These are phyloP conservation scores for Strigops habroptila DNA, from an alignment of 2,113 vertebrate species.

Conservation along the genomic window DNA sequence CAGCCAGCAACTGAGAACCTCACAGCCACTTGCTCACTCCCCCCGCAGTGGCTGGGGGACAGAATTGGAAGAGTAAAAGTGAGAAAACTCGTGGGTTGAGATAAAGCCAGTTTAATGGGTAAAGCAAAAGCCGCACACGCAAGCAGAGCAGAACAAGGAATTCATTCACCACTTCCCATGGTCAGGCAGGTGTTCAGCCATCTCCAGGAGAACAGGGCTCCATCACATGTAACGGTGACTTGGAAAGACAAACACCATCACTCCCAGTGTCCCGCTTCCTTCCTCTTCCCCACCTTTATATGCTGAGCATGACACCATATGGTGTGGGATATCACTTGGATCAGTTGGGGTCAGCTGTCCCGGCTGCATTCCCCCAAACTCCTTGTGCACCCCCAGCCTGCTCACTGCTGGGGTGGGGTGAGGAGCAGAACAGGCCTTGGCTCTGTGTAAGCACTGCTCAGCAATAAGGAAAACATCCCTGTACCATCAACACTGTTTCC, in stretches of 20 bases:
- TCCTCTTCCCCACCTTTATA: neutral
- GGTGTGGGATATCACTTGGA: neutral
- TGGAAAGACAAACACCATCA: neutral
- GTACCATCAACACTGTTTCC: neutral
- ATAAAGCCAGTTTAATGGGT: neutral
- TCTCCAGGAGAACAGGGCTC: neutral
- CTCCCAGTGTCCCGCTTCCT: rapidly evolving
- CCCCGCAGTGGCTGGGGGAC: neutral
- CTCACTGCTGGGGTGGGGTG: neutral
- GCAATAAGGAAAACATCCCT: neutral
- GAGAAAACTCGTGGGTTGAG: neutral
- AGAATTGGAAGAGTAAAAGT: neutral
- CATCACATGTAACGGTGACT: neutral
- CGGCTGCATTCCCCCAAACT: neutral
- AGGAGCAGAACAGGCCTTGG: neutral
- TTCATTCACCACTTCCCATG: neutral
- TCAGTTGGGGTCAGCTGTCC: neutral
- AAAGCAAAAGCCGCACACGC: neutral
- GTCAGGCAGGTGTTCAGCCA: neutral
- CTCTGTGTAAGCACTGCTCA: neutral
- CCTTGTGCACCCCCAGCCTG: neutral
- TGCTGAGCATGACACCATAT: neutral
- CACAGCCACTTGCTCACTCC: neutral
- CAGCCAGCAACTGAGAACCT: neutral
- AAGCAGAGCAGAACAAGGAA: neutral